These are phyloP conservation scores for Germaria angustata DNA, from an alignment of 2,888 invertebrate species.

Conservation along the genomic window DNA sequence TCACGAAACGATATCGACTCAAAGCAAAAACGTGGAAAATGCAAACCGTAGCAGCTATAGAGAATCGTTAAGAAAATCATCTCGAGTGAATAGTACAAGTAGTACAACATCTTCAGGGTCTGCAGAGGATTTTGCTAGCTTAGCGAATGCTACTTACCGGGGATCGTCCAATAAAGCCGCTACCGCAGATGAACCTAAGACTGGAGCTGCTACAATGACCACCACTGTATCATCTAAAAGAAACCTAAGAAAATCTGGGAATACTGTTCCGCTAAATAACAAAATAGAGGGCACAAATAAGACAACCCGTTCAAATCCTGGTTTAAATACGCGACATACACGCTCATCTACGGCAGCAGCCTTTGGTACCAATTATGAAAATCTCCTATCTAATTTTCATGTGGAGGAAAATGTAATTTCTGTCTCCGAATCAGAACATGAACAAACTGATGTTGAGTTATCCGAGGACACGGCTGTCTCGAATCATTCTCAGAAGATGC, in stretches of 20 bases:
- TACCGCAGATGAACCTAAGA: conserved; percentile 65
- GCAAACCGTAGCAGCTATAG: conserved; percentile 52
- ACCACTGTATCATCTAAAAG: conserved; percentile 19
- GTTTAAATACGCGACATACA: conserved; percentile 54
- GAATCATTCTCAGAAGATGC: background rate
- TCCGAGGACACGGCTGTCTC: background rate
- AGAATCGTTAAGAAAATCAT: conserved; percentile 77
- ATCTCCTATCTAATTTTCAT: conserved; percentile 6
- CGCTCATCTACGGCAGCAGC: conserved; percentile 53
- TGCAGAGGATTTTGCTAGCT: conserved; percentile 72
- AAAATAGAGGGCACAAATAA: background rate
- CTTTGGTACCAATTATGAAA: conserved; percentile 38
- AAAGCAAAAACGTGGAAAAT: conserved; percentile 55
- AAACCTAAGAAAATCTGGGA: conserved; percentile 50
- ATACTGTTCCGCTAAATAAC: background rate
- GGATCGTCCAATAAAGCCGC: conserved; percentile 26
- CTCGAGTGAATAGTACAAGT: conserved; percentile 79
- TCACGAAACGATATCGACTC: conserved; percentile 60
- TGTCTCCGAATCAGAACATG: conserved; percentile 62
- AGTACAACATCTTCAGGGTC: conserved; percentile 78
- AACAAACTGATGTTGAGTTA: conserved; percentile 54
- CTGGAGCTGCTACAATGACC: conserved; percentile 72
- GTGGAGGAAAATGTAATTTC: conserved; percentile 55
- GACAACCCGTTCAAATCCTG: conserved; percentile 12
- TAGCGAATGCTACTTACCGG: conserved; percentile 37